Evolutionary conservation across 2,113 vertebrate species (phyloP).

Genomic region (Corapipo altera): DNA sequence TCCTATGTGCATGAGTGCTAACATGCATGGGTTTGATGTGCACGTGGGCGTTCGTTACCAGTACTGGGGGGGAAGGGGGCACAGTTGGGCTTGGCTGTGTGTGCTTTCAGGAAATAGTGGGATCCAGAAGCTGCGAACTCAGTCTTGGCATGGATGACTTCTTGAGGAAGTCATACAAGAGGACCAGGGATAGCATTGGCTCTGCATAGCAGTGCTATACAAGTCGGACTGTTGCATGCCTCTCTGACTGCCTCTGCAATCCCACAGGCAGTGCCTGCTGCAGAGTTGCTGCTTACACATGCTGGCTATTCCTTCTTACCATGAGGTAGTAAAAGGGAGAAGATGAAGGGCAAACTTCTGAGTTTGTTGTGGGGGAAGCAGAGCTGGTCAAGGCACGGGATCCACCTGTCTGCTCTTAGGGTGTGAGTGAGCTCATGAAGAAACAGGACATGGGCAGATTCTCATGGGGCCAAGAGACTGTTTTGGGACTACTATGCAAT

Average conservation of each 20-base stretch:
- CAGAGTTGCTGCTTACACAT: neutral
- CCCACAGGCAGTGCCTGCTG: neutral
- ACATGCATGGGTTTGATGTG: constrained; percentile 45
- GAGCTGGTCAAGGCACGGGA: neutral
- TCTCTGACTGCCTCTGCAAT: neutral
- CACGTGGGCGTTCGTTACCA: neutral
- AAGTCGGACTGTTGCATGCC: neutral
- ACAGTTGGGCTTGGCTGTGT: neutral
- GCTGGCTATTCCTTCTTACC: neutral
- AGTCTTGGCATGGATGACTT: neutral
- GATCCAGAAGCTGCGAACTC: neutral
- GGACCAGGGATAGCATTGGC: neutral
- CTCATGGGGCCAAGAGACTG: neutral
- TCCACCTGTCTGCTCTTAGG: neutral
- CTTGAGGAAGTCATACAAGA: neutral
- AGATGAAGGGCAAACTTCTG: neutral
- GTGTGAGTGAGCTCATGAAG: neutral
- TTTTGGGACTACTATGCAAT: neutral
- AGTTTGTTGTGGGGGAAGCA: neutral
- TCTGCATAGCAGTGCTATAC: neutral
- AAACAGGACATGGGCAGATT: neutral
- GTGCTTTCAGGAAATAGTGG: neutral
- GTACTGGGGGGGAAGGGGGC: neutral
- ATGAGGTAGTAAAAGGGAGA: neutral
- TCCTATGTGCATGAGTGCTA: constrained; percentile 33